Conservation (phyloP, 2,888 invertebrate genomes). For the Spisula solida region DNA sequence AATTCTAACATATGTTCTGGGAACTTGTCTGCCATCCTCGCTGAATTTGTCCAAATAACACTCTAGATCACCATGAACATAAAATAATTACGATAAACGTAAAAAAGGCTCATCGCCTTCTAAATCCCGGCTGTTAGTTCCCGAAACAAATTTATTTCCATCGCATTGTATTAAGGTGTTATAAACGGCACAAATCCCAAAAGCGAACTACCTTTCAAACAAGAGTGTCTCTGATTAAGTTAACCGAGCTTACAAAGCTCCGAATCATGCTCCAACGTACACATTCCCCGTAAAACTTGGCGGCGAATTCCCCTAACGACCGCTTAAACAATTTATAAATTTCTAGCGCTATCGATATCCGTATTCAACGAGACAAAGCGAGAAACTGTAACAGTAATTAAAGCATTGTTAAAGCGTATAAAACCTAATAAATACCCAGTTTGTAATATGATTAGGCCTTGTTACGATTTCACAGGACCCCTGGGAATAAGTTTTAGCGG, state of each 20-base stretch:
- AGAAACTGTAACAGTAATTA: constrained; percentile 66
- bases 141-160: constrained; percentile 21
- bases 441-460: constrained; percentile 57
- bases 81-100: not conserved
- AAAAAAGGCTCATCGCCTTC: not conserved
- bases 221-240: constrained; percentile 37
- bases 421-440: constrained; percentile 62
- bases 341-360: constrained; percentile 53
- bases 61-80: not conserved
- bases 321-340: constrained; percentile 68
- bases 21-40: not conserved
- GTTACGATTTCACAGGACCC: constrained; percentile 53
- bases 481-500: constrained; percentile 32
- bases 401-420: constrained; percentile 61
- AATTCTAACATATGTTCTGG: not conserved
- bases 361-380: constrained; percentile 57
- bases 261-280: constrained; percentile 44
- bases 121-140: constrained; percentile 6
- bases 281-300: constrained; percentile 58
- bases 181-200: constrained; percentile 24
- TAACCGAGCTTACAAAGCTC: constrained; percentile 27
- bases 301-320: constrained; percentile 51
- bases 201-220: constrained; percentile 41
- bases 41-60: constrained; percentile 5
- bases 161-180: constrained; percentile 33